Base-by-base conservation (phyloP, 2,113 vertebrate genomes). In the Takifugu bimaculatus region DNA sequence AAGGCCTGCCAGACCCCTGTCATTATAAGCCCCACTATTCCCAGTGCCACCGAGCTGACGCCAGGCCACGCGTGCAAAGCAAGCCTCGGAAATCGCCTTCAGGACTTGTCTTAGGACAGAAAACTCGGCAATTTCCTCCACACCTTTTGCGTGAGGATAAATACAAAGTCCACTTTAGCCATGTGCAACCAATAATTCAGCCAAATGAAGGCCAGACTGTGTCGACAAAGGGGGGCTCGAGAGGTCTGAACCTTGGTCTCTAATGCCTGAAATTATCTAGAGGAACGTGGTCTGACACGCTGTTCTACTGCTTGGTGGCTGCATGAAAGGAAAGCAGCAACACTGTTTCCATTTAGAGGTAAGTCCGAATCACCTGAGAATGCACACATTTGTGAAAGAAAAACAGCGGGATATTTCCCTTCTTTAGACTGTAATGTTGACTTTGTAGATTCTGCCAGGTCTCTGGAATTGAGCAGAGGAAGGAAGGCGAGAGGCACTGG, bases 161-260 rank as follows among this genome's bases (percentile, higher is more conserved):
- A 90, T 79, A 90, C 87, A 84, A 68, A 68, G 68, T 79, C 65
- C 74, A 66, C 74, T 85, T 51, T 71, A 78, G 64, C 84, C 92
- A 93, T 86, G 78, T 92, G 93, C 87, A 92, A 87, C 88, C 91
- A 93, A 93, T 94, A 88, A 92, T 78, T 51, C 54, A 42, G 10
- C 70, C 57, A 92, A 93, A 93, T 93, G 87, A 92, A 92, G 51
- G 78, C 79, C 91, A 93, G 90, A 68, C 76, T 26, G 45, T 70
- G 60, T 74, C 57, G 80, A 60, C 58, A 43, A 80, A 63, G 60
- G n/a, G 32, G 57, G 72, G 58, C 68, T 66, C 74, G 61, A 70
- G 70, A 60, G 68, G 75, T 53, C 74, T 74, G 2, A 67, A 80
- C 78, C 6, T 20, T 20, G 77, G 78, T 67, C 81, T 88, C 86